Evolutionary conservation across 1,140 invertebrate species (phyloP).

Genomic region (Pseudomyrmex gracilis): DNA sequence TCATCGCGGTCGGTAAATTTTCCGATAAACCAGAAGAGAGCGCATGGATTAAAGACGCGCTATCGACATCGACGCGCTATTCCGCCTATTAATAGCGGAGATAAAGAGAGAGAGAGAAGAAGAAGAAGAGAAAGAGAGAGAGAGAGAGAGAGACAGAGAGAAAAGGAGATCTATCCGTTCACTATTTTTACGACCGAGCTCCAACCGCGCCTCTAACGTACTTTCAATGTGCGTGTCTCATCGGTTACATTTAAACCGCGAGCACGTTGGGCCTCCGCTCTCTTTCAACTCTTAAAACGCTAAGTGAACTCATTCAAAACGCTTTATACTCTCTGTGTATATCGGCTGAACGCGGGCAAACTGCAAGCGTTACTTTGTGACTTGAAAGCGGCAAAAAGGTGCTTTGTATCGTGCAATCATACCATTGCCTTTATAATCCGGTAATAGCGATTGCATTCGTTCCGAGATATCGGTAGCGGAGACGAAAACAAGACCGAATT

Average conservation of each 20-base stretch:
- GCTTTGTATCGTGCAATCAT: not conserved
- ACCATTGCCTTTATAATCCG: not conserved
- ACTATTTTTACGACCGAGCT: conserved; percentile 75
- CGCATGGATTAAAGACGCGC: conserved; percentile 64
- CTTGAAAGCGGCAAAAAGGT: conserved; percentile 3
- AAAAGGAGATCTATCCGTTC: conserved; percentile 68
- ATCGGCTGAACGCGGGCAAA: not conserved
- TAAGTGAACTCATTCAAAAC: conserved; percentile 22
- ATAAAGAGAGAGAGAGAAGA: not conserved
- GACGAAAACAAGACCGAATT: not conserved
- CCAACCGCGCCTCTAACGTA: conserved; percentile 49
- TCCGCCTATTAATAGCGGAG: conserved; percentile 71
- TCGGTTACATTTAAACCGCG: conserved; percentile 66
- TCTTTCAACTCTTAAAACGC: conserved; percentile 26
- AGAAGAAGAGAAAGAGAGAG: not conserved
- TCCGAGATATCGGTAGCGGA: not conserved
- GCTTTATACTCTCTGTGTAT: not conserved
- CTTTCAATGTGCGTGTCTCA: conserved; percentile 54
- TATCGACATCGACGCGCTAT: conserved; percentile 71
- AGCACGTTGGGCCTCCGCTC: conserved; percentile 5
- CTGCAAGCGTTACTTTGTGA: not conserved
- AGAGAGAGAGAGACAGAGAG: not conserved
- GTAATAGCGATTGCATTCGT: conserved; percentile 4
- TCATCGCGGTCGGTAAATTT: conserved; percentile 66
- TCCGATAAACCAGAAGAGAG: conserved; percentile 70